Percentiles rank a stretch among this genome's conserved stretches.
phyloP scores from a whole-genome alignment of 2,113 vertebrate species.

The Ctenomys sociabilis region DNA sequence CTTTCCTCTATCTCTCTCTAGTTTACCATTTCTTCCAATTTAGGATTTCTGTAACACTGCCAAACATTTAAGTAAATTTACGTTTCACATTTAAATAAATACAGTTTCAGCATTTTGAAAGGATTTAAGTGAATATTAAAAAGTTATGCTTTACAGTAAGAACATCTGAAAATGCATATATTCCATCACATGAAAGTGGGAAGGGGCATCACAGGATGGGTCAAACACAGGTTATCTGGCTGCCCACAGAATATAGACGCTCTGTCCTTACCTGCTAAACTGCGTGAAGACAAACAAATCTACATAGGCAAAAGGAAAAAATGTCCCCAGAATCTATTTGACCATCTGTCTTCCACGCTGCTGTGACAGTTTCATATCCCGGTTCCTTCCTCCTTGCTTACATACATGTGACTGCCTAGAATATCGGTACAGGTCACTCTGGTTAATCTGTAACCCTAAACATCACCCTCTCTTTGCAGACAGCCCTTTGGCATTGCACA shows the following conservation, averaged over 20 bases:
- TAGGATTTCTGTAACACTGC: neutral
- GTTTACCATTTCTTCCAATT: neutral
- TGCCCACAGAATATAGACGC: neutral
- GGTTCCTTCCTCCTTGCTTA: constrained; percentile 56
- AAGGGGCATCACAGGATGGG: neutral
- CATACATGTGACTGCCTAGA: constrained; percentile 53
- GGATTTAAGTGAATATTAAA: constrained; percentile 9
- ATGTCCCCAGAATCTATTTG: constrained; percentile 31
- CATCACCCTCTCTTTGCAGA: neutral
- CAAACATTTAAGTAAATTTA: neutral
- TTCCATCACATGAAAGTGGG: neutral
- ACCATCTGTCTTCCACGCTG: neutral
- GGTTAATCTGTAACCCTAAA: constrained; percentile 27
- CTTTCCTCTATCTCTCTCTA: constrained; percentile 21
- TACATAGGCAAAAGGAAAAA: constrained; percentile 14
- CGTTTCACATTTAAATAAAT: neutral
- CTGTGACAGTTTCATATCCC: constrained; percentile 59
- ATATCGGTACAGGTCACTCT: neutral
- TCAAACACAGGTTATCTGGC: constrained; percentile 34
- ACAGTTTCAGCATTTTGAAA: neutral
- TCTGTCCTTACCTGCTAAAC: constrained; percentile 82
- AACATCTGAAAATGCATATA: neutral
- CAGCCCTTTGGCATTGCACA: neutral
- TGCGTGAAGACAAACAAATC: constrained; percentile 67
- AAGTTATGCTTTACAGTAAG: constrained; percentile 51